Percentiles rank a stretch among this genome's conserved stretches.
Evolutionary conservation across 2,797 vertebrate genomes (phyloP).

Genomic region (Botia kubotai): DNA sequence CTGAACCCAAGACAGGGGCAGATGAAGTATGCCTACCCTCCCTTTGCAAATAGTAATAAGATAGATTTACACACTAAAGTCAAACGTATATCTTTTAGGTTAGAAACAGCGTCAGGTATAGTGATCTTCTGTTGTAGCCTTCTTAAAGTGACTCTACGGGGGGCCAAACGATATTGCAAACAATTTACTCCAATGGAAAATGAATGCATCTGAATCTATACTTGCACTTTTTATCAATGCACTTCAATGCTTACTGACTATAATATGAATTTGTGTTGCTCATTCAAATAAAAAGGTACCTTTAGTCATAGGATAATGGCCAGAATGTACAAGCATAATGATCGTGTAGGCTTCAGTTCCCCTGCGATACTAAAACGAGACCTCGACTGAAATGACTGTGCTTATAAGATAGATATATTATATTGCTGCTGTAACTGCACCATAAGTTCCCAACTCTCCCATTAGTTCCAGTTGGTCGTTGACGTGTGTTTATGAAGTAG

Average conservation of each 20-base stretch:
- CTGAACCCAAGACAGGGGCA: slow-evolving; percentile 66
- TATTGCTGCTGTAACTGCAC: slow-evolving; percentile 56
- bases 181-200: slow-evolving; percentile 76
- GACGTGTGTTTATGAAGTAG: slow-evolving; percentile 40
- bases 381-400: slow-evolving; percentile 59
- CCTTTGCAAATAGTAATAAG: slow-evolving; percentile 72
- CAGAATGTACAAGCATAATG: slow-evolving; percentile 62
- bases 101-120: slow-evolving; percentile 80
- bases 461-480: slow-evolving; percentile 17
- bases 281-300: slow-evolving; percentile 71
- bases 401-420: slow-evolving; percentile 57
- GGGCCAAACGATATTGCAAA: slow-evolving; percentile 70
- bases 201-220: slow-evolving; percentile 83
- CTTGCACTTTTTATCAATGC: slow-evolving; percentile 84
- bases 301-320: slow-evolving; percentile 74
- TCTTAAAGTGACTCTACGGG: slow-evolving; percentile 74
- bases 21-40: slow-evolving; percentile 65
- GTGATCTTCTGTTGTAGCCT: slow-evolving; percentile 72
- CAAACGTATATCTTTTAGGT: slow-evolving; percentile 79
- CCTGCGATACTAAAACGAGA: slow-evolving; percentile 39
- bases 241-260: slow-evolving; percentile 82
- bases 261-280: slow-evolving; percentile 79
- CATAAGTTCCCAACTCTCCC: slow-evolving; percentile 42
- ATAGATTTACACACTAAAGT: slow-evolving; percentile 70
- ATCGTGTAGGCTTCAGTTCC: slow-evolving; percentile 55